phyloP scores from a whole-genome alignment of 2,797 vertebrate genomes.

The Anguilla anguilla region DNA sequence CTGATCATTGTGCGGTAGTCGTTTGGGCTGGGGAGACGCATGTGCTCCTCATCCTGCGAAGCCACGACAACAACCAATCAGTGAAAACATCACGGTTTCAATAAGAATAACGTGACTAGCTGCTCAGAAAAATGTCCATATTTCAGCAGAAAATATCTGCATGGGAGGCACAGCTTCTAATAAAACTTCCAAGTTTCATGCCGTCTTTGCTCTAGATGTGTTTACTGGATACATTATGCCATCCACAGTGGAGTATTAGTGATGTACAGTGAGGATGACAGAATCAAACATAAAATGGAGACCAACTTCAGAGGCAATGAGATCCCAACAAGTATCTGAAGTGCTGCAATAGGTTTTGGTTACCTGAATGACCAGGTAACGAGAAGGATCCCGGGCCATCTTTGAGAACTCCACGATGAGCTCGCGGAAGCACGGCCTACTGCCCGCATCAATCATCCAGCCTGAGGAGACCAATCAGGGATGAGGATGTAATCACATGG shows the following conservation, averaged over 20 bases:
- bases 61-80: neutral
- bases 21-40: conserved; percentile 81
- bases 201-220: neutral
- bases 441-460: conserved; percentile 96
- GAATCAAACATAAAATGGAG: neutral
- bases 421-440: conserved; percentile 87
- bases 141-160: neutral
- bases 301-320: neutral
- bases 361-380: conserved; percentile 94
- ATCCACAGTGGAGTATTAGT: neutral
- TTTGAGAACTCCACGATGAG: conserved; percentile 86
- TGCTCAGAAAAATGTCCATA: neutral
- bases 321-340: neutral
- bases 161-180: neutral
- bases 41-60: conserved; percentile 82
- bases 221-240: neutral
- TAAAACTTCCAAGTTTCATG: neutral
- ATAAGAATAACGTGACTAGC: neutral
- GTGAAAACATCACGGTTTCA: neutral
- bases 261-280: neutral
- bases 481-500: neutral
- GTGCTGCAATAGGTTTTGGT: neutral
- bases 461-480: conserved; percentile 64
- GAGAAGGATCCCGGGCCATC: conserved; percentile 91
- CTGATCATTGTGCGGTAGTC: conserved; percentile 86